Evolutionary conservation across 1,140 invertebrate species (phyloP), one percentile per base, ranked within the genome.

Genomic region (Camponotus floridanus): DNA sequence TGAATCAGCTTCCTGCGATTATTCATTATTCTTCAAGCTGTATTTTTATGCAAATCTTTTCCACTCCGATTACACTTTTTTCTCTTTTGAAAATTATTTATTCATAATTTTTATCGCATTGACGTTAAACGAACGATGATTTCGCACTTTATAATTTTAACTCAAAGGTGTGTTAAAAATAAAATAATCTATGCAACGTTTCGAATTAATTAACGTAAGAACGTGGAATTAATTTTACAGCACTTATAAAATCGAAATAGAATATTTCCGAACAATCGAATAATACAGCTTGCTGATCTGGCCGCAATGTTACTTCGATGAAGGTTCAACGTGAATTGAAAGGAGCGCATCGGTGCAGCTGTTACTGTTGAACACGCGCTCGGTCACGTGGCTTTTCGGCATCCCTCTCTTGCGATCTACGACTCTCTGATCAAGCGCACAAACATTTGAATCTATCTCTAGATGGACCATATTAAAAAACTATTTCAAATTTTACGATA

Each of bases 361-460:
- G 90, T 90, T 86, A 88, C 88, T 87, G 88, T 86, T 76, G 83
- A 90, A 89, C 90, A 90, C 89, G 90, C 90, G 90, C 79, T 88
- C 76, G 89, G 65, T 91, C 90, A 91, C 89, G 88, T 91, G 90
- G 84, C 45, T 31, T 8, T 6, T 51, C 26, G 48, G 45, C 33
- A 33, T 73, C 67, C 79, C 55, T 48, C 55, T 48, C 67, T 18
- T 9, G 21, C 21, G 3, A 55, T 57, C 45, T 59, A 42, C 33
- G 9, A 26, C 5, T 36, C 21, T 59, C 11, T n/a, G 39, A 45
- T 45, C 79, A 33, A 70, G 55, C 51, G 62, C 31, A 21, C 31
- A 7, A 61, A 59, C 26, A 55, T 8, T 26, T 33, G 51, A 73
- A 59, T 81, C 42, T 71, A n/a, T 81, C 15, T 11, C 15, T 71